phyloP scores from a whole-genome alignment of 2,888 invertebrate genomes.

The Trypoxylon attenuatum region DNA sequence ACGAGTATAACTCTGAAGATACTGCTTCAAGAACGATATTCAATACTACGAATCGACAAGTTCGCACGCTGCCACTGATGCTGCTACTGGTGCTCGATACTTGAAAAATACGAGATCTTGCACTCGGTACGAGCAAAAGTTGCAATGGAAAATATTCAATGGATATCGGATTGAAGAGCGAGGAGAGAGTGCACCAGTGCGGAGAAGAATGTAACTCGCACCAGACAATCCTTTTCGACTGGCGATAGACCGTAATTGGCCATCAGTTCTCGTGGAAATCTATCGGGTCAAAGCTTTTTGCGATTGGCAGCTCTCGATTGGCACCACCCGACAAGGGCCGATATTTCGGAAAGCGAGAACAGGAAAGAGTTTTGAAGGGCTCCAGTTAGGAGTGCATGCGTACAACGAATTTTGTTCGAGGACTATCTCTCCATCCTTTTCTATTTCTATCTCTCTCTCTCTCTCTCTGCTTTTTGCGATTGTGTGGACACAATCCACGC shows the following conservation, averaged over 20 bases:
- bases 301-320: constrained; percentile 21
- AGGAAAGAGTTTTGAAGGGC: constrained; percentile 50
- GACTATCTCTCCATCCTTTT: constrained; percentile 36
- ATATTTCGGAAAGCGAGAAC: constrained; percentile 21
- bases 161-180: too few species aligned
- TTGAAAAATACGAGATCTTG: too few species aligned
- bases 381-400: constrained; percentile 39
- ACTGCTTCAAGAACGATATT: too few species aligned
- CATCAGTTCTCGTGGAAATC: constrained; percentile 14
- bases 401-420: constrained; percentile 52
- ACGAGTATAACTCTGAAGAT: too few species aligned
- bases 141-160: too few species aligned
- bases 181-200: too few species aligned
- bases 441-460: too few species aligned
- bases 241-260: constrained; percentile 7
- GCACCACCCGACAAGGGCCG: not conserved
- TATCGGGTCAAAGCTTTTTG: constrained; percentile 12
- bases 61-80: too few species aligned
- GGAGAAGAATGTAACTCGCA: not conserved
- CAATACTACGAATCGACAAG: too few species aligned
- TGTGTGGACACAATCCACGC: not conserved
- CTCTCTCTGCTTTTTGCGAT: too few species aligned
- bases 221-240: constrained; percentile 1
- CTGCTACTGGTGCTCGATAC: too few species aligned
- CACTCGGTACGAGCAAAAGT: too few species aligned